Base-by-base conservation (phyloP, 1,140 invertebrate species). In the Habropoda laboriosa region DNA sequence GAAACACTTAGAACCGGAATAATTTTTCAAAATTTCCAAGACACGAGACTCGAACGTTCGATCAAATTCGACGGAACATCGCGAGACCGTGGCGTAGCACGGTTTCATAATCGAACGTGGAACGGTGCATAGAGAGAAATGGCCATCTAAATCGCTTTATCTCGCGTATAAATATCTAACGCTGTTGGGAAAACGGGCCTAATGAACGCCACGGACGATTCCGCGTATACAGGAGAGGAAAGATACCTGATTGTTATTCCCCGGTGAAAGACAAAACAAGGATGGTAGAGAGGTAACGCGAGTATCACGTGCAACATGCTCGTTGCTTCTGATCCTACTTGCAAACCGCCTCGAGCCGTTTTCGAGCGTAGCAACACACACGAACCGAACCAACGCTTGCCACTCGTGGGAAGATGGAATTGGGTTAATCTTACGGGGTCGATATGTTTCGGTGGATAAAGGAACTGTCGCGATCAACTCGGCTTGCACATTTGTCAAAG, bases 231-330 rank as follows among this genome's bases (percentile, higher is more conserved):
- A 12, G n/a, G n/a, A 21, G 40, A 21, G 40, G 55, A 78, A 49
- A 70, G 42, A 71, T 53, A 74, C 55, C 68, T 60, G 82, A 77
- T 84, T 82, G 77, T 84, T 84, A 64, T 82, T 84, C 55, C n/a
- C 68, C 60, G 51, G 66, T 82, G 70, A 82, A 84, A 82, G 81
- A 83, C 75, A 72, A 82, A 84, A 84, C 81, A 84, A 68, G 75
- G 63, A 82, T 21, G 45, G 73, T n/a, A n/a, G 55, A 61, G 63
- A 71, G 80, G 75, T 79, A 84, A 84, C 82, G 82, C 81, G 82
- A 83, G 75, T 74, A 84, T 84, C 82, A 84, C 82, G 75, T 82
- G 82, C 79, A 77, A 81, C 51, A 45, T 76, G 79, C 80, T 64
- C 79, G 57, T 77, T 81, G 81, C 80, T 82, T 84, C 82, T 79